Base-by-base conservation (phyloP, 92 coral and sea anemone species). In the Meandrina meandrites region DNA sequence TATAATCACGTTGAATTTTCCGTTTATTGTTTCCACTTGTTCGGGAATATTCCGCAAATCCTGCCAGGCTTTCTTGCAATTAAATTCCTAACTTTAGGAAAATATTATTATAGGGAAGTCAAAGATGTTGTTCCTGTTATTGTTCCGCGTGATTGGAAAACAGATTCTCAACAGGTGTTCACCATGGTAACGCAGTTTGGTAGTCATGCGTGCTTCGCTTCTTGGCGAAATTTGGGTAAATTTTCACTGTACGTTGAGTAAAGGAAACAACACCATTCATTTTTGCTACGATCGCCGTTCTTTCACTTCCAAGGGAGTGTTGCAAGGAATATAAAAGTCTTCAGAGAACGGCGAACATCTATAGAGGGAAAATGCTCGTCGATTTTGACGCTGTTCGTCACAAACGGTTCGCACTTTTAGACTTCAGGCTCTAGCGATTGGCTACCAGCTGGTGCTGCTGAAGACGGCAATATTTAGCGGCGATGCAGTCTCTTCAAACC, bases 401-500 rank as follows among this genome's bases (percentile, higher is more conserved):
- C 51, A 73, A 75, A 36, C 54, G n/a, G 71, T 84, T 58, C 40
- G 40, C 80, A 74, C 56, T 57, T 74, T 50, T 54, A 34, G 70
- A 51, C 37, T 72, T 72, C 51, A 34, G 53, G 68, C 79, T 84
- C 56, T 84, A 56, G 80, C 81, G 21, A 50, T 19, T 53, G 79
- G 51, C 45, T 7, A 51, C 34, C 78, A 36, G 27, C 15, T 48
- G n/a, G n/a, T 37, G 62, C 14, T 32, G 53, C 51, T 45, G 72
- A 83, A 83, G 70, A 83, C 36, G n/a, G 34, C 31, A 5, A 19
- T 68, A 34, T 69, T 70, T 84, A 32, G 36, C 27, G 80, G 91
- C 87, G 45, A 91, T 91, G 94, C 94, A 91, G 86, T 91, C 94
- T 31, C 79, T 91, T 19, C 96, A 95, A 81, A 81, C 98, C 47